Percentiles rank a stretch among this genome's conserved stretches.
phyloP scores from a whole-genome alignment of 35 echinoderm and acorn worm genomes.

The Strongylocentrotus purpuratus region DNA sequence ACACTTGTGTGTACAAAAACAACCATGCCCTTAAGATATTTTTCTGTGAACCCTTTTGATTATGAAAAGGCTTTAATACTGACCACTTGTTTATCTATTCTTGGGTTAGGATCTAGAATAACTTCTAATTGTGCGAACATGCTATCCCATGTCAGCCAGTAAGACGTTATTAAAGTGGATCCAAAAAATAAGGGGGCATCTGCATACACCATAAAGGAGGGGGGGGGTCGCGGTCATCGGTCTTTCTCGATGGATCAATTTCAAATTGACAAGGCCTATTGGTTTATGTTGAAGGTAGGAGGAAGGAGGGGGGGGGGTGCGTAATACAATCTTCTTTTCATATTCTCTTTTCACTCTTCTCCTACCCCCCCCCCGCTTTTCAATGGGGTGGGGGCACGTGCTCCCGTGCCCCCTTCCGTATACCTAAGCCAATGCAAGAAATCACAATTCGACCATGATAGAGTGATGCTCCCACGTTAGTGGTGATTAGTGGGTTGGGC shows the following conservation, averaged over 20 bases:
- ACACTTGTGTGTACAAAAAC: background rate
- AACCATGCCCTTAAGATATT: background rate
- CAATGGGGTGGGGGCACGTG: background rate
- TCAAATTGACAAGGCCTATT: too few relatives aligned
- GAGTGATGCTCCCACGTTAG: background rate
- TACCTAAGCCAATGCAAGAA: background rate
- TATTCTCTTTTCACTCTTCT: background rate
- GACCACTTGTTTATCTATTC: background rate
- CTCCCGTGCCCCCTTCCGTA: background rate
- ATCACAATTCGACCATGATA: background rate
- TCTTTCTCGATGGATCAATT: too few relatives aligned
- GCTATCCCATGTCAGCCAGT: background rate
- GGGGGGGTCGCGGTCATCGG: too few relatives aligned
- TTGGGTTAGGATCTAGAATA: background rate
- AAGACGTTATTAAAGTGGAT: background rate
- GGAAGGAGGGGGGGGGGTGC: background rate
- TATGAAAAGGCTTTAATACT: background rate
- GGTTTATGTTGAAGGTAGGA: too few relatives aligned
- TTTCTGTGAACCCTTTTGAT: background rate
- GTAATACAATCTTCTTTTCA: background rate
- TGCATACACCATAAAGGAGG: too few relatives aligned
- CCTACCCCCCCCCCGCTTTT: background rate
- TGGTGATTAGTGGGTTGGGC: background rate
- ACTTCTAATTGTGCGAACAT: background rate
- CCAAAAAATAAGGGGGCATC: background rate